Evolutionary conservation across 2,888 invertebrate genomes (phyloP), one percentile per base, ranked within the genome.

Genomic region (Dastarcus helophoroides): DNA sequence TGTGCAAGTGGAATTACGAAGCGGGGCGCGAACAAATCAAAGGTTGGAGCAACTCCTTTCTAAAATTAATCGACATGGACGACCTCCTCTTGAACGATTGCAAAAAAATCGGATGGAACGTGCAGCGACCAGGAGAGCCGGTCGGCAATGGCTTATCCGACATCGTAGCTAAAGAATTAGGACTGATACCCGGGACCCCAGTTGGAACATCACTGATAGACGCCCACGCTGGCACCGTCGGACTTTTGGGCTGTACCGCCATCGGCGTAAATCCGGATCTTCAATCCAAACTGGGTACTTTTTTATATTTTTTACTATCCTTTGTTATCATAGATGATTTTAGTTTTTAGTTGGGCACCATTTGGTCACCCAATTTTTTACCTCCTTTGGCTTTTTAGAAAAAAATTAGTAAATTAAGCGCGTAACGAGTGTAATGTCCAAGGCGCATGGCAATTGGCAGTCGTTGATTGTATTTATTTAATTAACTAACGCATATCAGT

Each of bases 1-100:
- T 86, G 3, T 94, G 94, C 56, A 95, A 95, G 63, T 94, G 94
- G 93, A 84, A 84, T 42, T 93, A 80, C 56, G 78, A 78, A 59
- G 79, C 79, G 41, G 65, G 70, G 38, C 63, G 63, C 33, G 67
- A 69, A 37, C 69, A 64, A 1, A 61, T 56, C 32, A 47, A 49
- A 22, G 68, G 70, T 5, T 95, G 94, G 93, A 79, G 76, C 51
- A 50, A 61, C 22, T 68, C 71, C 24, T 93, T 80, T 56, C 74
- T 91, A 21, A 51, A 64, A 11, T 55, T 69, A 48, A 78, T 91
- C 35, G 83, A 81, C 2, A 65, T 95, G 24, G 70, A 67, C 6
- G 89, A 90, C 48, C 64, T 94, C 31, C 62, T 68, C 9, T 57
- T 62, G n/a, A 61, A 82, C 48, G 62, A 76, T 42, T 80, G 73